Evolutionary conservation across 2,113 vertebrate genomes (phyloP).

Genomic region (Seriola dumerili): DNA sequence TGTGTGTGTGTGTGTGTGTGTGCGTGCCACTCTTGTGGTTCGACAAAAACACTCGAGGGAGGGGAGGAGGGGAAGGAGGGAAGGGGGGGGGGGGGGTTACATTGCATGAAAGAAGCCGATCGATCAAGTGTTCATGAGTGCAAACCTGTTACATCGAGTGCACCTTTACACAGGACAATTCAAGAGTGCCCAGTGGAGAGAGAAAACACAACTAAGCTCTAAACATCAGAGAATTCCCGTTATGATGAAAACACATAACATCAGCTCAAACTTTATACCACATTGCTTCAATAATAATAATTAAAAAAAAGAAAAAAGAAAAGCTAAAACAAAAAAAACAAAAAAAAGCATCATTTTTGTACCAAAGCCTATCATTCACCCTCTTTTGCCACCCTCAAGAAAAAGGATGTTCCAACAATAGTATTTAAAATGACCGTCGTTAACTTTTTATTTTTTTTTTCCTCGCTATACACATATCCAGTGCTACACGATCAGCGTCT

Average conservation of each 20-base stretch:
- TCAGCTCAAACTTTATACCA: slow-evolving; percentile 62
- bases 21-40: slow-evolving; percentile 33
- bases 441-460: background rate
- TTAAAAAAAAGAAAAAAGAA: slow-evolving; percentile 26
- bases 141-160: too few species aligned
- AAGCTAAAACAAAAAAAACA: slow-evolving; percentile 38
- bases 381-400: slow-evolving; percentile 44
- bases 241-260: slow-evolving; percentile 77
- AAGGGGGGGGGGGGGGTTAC: slow-evolving; percentile 70
- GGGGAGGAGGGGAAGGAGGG: slow-evolving; percentile 30
- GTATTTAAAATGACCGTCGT: slow-evolving; percentile 61
- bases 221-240: slow-evolving; percentile 81
- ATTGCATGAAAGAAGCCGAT: slow-evolving; percentile 85
- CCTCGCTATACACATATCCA: slow-evolving; percentile 66
- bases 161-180: slow-evolving; percentile 83
- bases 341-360: slow-evolving; percentile 67
- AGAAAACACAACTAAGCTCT: slow-evolving; percentile 83
- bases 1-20: slow-evolving; percentile 43
- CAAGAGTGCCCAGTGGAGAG: slow-evolving; percentile 86
- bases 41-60: slow-evolving; percentile 69
- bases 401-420: slow-evolving; percentile 54
- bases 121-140: slow-evolving; percentile 86
- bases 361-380: slow-evolving; percentile 68
- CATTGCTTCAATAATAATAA: slow-evolving; percentile 45
- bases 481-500: slow-evolving; percentile 76